Conservation (phyloP, 2,888 invertebrate species). For the Drosophila kambysellisi region DNA sequence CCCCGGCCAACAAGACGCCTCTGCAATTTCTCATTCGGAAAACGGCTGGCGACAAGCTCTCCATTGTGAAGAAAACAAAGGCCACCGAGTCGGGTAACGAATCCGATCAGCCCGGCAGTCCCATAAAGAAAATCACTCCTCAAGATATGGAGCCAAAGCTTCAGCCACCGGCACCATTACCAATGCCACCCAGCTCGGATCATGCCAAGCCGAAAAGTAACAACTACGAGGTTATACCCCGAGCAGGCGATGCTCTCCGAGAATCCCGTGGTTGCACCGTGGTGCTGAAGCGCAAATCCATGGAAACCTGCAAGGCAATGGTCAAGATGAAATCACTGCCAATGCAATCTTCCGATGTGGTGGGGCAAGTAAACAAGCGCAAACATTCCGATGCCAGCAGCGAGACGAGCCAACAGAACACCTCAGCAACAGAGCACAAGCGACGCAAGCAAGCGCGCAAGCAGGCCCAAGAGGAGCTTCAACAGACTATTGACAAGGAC, state of each 20-base stretch:
- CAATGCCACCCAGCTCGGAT: conserved; percentile 24
- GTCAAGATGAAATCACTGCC: not conserved
- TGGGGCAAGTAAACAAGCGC: conserved; percentile 12
- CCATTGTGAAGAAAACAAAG: conserved; percentile 83
- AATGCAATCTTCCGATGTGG: not conserved
- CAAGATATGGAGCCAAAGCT: conserved; percentile 1
- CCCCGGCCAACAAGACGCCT: conserved; percentile 77
- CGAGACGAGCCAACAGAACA: conserved; percentile 43
- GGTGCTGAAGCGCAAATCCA: conserved; percentile 83
- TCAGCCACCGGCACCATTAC: not conserved
- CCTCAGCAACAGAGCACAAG: conserved; percentile 25
- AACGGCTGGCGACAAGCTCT: conserved; percentile 84
- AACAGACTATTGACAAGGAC: not conserved
- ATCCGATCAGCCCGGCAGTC: conserved; percentile 76
- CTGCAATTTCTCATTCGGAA: conserved; percentile 85
- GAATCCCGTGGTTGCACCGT: conserved; percentile 82
- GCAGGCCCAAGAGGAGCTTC: conserved; percentile 12
- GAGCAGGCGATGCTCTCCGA: conserved; percentile 62
- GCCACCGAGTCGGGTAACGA: conserved; percentile 79
- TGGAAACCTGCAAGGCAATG: conserved; percentile 51
- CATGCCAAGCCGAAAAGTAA: conserved; percentile 57
- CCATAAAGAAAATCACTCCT: conserved; percentile 45
- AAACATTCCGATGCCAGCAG: conserved; percentile 57
- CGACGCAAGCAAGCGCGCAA: conserved; percentile 62
- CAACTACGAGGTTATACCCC: conserved; percentile 83